Conservation (phyloP, 2,797 vertebrate genomes). For the Oreonectes daqikongensis region DNA sequence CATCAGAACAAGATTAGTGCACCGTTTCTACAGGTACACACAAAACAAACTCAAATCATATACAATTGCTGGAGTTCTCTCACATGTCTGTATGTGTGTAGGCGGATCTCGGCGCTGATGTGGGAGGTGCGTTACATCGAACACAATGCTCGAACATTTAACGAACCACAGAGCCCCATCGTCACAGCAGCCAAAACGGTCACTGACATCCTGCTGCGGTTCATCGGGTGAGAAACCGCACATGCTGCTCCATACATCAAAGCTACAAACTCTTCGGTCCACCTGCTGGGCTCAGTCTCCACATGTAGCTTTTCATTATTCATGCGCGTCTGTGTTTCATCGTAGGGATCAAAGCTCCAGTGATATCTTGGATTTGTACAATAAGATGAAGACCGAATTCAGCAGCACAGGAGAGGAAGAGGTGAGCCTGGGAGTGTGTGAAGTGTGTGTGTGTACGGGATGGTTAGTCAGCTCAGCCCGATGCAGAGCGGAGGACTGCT, state of each 20-base stretch:
- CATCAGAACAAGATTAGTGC: constrained; percentile 90
- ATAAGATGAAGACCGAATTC: constrained; percentile 86
- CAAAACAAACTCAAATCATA: not conserved
- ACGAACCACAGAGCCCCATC: constrained; percentile 96
- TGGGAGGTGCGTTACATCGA: constrained; percentile 99
- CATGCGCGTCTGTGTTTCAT: constrained; percentile 7
- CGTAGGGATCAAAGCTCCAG: constrained; percentile 92
- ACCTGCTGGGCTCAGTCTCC: not conserved
- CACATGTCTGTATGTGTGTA: constrained; percentile 57
- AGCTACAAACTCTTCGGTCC: not conserved
- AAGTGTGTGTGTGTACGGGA: not conserved
- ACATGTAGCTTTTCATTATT: not conserved
- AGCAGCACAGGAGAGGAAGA: constrained; percentile 88
- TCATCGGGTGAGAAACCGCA: constrained; percentile 83
- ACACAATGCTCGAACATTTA: constrained; percentile 97
- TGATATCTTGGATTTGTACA: constrained; percentile 90
- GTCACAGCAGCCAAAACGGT: constrained; percentile 94
- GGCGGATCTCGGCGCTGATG: constrained; percentile 97
- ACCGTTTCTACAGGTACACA: constrained; percentile 91
- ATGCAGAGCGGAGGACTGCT: not conserved
- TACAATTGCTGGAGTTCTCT: not conserved
- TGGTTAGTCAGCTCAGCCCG: not conserved
- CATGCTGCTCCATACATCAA: not conserved
- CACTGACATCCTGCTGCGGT: constrained; percentile 90
- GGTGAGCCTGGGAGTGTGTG: constrained; percentile 61